phyloP scores from a whole-genome alignment of 2,888 invertebrate species.

The Amphimallon solstitiale region DNA sequence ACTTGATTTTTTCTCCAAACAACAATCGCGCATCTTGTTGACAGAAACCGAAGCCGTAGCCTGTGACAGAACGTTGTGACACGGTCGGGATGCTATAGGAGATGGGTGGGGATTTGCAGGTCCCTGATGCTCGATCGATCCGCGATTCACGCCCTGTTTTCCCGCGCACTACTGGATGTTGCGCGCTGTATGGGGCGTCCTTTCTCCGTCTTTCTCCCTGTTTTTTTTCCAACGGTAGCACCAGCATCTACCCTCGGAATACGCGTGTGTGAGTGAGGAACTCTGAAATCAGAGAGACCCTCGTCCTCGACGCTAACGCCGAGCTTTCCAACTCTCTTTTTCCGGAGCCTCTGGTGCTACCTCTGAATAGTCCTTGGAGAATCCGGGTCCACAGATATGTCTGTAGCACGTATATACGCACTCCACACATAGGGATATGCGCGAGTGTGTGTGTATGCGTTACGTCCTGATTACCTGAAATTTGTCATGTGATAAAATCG shows the following conservation, averaged over 20 bases:
- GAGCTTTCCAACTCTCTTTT: conserved; percentile 45
- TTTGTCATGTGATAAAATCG: conserved; percentile 41
- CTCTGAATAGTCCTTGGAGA: conserved; percentile 54
- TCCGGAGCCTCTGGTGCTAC: not conserved
- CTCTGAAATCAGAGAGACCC: conserved; percentile 12
- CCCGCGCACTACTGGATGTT: conserved; percentile 57
- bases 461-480: conserved; percentile 39
- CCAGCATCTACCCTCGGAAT: conserved; percentile 43
- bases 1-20: conserved; percentile 46
- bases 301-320: conserved; percentile 19
- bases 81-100: conserved; percentile 52
- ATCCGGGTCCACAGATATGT: conserved; percentile 42
- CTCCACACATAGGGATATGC: conserved; percentile 13
- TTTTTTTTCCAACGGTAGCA: not conserved
- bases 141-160: conserved; percentile 56
- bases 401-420: not conserved
- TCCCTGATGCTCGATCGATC: conserved; percentile 61
- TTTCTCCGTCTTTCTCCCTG: conserved; percentile 12
- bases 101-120: conserved; percentile 57
- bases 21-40: conserved; percentile 59
- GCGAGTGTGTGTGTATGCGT: no score
- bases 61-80: conserved; percentile 59
- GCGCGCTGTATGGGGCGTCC: conserved; percentile 47
- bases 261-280: conserved; percentile 44
- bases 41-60: conserved; percentile 54